Percentiles rank a stretch among this genome's conserved stretches.
Conservation (phyloP, 1,140 invertebrate species). For the Drosophila willistoni region DNA sequence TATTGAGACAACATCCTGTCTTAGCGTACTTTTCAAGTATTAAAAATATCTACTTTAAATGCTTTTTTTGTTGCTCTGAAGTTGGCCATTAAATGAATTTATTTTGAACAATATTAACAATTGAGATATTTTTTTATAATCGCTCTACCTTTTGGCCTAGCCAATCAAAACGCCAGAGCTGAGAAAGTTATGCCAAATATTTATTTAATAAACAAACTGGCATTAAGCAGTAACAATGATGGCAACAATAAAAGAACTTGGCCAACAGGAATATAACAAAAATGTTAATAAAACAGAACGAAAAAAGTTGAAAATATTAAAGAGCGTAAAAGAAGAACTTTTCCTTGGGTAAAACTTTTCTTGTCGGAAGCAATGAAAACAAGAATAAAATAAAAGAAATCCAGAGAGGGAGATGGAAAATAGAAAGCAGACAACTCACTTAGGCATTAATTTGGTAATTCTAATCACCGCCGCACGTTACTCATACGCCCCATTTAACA, state of each 20-base stretch:
- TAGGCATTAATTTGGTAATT: constrained; percentile 52
- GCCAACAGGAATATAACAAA: constrained; percentile 50
- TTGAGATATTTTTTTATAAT: constrained; percentile 1
- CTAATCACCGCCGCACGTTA: constrained; percentile 41
- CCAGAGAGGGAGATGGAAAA: neutral
- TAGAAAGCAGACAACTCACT: constrained; percentile 15
- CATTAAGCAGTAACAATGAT: constrained; percentile 42
- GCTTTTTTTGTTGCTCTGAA: neutral
- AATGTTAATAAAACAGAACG: constrained; percentile 8
- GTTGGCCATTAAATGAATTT: constrained; percentile 2
- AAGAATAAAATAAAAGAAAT: neutral
- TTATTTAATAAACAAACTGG: constrained; percentile 62
- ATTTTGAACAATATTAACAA: constrained; percentile 4
- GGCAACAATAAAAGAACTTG: constrained; percentile 43
- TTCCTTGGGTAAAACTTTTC: constrained; percentile 31
- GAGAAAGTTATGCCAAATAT: constrained; percentile 54
- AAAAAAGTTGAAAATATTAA: constrained; percentile 47
- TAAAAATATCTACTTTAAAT: neutral
- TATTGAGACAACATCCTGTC: too few species aligned
- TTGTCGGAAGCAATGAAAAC: neutral
- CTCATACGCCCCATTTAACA: constrained; percentile 59
- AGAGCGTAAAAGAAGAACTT: constrained; percentile 40
- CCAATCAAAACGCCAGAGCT: constrained; percentile 30
- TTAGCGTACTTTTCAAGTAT: neutral
- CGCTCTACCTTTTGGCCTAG: constrained; percentile 13